A percentile compares a stretch with the other conserved stretches of the same genome.
Conservation (phyloP, 1,140 invertebrate genomes). For the Linepithema humile region DNA sequence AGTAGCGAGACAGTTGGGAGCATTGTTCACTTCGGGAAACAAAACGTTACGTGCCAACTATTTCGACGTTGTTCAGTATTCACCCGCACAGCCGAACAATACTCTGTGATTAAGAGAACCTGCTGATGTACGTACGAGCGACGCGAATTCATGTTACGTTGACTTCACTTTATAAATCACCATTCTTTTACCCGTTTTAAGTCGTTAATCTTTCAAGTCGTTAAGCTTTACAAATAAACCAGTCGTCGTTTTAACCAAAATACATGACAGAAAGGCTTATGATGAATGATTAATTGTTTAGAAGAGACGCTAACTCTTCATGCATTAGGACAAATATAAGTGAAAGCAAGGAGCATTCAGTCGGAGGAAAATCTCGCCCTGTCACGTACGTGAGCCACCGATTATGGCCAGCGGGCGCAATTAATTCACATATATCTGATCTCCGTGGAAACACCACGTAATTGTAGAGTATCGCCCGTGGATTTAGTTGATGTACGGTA, state of each 20-base stretch:
- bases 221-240: not conserved
- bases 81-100: slow-evolving; percentile 71
- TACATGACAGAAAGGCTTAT: not conserved
- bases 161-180: slow-evolving; percentile 11
- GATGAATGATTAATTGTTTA: not conserved
- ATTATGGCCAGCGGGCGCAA: slow-evolving; percentile 56
- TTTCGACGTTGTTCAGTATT: slow-evolving; percentile 78
- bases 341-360: not conserved
- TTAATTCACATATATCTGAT: slow-evolving; percentile 73
- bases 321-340: too few species aligned
- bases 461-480: slow-evolving; percentile 71
- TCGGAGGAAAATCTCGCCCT: not conserved
- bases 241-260: not conserved
- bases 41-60: slow-evolving; percentile 71
- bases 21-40: slow-evolving; percentile 61
- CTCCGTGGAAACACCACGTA: slow-evolving; percentile 72
- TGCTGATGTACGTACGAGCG: not conserved
- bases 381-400: not conserved
- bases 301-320: too few species aligned
- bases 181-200: too few species aligned
- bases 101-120: slow-evolving; percentile 74
- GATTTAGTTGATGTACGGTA: slow-evolving; percentile 73
- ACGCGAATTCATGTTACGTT: slow-evolving; percentile 6
- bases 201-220: not conserved
- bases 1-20: slow-evolving; percentile 7